Evolutionary conservation across 2,888 invertebrate genomes (phyloP).

Genomic region (Cheilosia variabilis): DNA sequence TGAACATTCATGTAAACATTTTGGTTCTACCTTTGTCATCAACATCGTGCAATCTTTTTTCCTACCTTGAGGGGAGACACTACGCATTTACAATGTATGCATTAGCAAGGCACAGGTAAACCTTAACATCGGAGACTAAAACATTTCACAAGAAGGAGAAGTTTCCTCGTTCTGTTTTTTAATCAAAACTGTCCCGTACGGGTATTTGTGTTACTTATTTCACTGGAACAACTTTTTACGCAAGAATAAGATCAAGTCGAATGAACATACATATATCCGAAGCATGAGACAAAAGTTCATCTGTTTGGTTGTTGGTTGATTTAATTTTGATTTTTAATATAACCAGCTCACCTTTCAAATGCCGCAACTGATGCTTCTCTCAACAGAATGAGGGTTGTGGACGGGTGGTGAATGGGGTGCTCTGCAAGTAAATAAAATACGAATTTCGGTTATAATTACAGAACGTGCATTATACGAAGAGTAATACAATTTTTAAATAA

Average conservation of each 20-base stretch:
- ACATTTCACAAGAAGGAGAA: background rate
- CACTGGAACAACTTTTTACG: too few species aligned
- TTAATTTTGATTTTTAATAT: background rate
- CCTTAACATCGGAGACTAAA: background rate
- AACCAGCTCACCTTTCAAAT: constrained; percentile 13
- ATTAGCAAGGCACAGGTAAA: constrained; percentile 26
- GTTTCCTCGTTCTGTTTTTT: background rate
- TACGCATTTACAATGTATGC: constrained; percentile 36
- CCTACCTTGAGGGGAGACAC: constrained; percentile 38
- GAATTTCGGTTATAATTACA: background rate
- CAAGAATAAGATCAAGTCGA: too few species aligned
- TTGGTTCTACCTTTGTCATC: constrained; percentile 14
- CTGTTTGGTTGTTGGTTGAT: background rate
- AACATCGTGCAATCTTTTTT: constrained; percentile 41
- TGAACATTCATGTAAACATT: constrained; percentile 5
- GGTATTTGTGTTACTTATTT: too few species aligned
- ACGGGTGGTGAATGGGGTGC: background rate
- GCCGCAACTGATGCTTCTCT: constrained; percentile 1
- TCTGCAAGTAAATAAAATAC: constrained; percentile 5
- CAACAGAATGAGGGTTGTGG: too few species aligned
- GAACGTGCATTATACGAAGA: too few species aligned
- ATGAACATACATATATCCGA: too few species aligned
- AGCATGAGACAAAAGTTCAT: background rate
- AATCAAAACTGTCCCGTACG: background rate
- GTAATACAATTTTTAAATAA: too few species aligned